phyloP scores from a whole-genome alignment of 2,888 invertebrate species.

The Amblyjoppa proteus region DNA sequence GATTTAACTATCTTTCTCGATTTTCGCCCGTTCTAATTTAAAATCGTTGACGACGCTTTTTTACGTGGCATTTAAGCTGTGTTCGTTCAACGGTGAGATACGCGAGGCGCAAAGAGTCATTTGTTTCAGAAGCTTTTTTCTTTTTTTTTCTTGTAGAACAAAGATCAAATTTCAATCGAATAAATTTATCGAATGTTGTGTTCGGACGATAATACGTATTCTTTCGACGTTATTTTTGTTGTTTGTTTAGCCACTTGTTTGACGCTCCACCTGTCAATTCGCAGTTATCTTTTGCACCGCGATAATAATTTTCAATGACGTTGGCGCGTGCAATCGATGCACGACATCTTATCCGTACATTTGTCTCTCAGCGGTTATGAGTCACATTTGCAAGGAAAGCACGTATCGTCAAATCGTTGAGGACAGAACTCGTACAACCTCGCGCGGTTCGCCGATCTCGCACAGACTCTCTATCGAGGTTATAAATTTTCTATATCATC shows the following conservation, averaged over 20 bases:
- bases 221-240: neutral
- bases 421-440: slow-evolving; percentile 66
- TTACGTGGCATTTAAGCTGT: slow-evolving; percentile 66
- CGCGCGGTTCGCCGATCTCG: slow-evolving; percentile 66
- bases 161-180: neutral
- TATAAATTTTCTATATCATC: slow-evolving; percentile 45
- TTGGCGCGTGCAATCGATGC: slow-evolving; percentile 2
- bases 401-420: slow-evolving; percentile 45
- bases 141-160: neutral
- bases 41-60: slow-evolving; percentile 54
- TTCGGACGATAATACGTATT: neutral
- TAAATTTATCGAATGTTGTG: neutral
- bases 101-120: slow-evolving; percentile 38
- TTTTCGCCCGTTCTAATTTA: slow-evolving; percentile 31
- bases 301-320: slow-evolving; percentile 8
- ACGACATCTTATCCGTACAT: slow-evolving; percentile 5
- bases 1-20: slow-evolving; percentile 49
- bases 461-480: slow-evolving; percentile 50
- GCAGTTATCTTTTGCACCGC: slow-evolving; percentile 61
- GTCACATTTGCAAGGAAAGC: slow-evolving; percentile 43
- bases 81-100: slow-evolving; percentile 25
- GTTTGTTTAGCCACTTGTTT: slow-evolving; percentile 59
- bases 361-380: slow-evolving; percentile 6
- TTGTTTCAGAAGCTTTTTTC: slow-evolving; percentile 38
- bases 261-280: slow-evolving; percentile 67